Base-by-base conservation (phyloP, 2,113 vertebrate species). In the Lampris incognitus region DNA sequence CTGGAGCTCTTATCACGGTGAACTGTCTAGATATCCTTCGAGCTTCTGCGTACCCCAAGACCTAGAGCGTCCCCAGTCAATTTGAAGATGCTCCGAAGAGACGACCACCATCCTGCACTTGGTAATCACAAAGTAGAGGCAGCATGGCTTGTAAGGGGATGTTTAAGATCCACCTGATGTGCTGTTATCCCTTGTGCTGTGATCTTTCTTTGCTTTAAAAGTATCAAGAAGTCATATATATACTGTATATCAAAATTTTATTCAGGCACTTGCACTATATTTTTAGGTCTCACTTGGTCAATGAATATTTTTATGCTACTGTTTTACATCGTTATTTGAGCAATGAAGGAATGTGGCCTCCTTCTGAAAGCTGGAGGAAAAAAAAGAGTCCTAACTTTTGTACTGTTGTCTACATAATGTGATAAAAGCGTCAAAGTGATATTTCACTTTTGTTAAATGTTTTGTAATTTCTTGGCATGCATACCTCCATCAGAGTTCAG, bases 11-110 rank as follows among this genome's bases (percentile, higher is more conserved):
- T 78, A 95, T 99, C 78, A 95, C 98, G 38, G 94, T 97, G 49
- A 96, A 97, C 91, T 98, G 96, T 79, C 94, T 99, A 77, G 96
- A 98, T 41, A 66, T 95, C 71, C 92, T 97, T 58, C 90, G 92
- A 76, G 94, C 83, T 58, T 93, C 90, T 55, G 95, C 96, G 1
- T 95, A 96, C 82, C 91, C 92, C 56, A 94, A 82, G 71, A 78
- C 50, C 93, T 88, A 86, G 79, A 90, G 41, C 82, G 82, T 69
- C 4, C 7, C 54, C 41, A 3, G 79, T 81, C 54, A 2, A 38
- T n/a, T 48, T 50, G 37, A 50, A 73, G 48, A 67, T 3, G 36
- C 56, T 49, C 80, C 71, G 39, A 55, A 37, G 57, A 36, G 37
- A 72, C 1, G 55, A 50, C 39, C 9, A 9, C 58, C 3, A 60